Percentiles rank a stretch among this genome's conserved stretches.
Evolutionary conservation across 2,113 vertebrate genomes (phyloP).

Genomic region (Macrotus californicus): DNA sequence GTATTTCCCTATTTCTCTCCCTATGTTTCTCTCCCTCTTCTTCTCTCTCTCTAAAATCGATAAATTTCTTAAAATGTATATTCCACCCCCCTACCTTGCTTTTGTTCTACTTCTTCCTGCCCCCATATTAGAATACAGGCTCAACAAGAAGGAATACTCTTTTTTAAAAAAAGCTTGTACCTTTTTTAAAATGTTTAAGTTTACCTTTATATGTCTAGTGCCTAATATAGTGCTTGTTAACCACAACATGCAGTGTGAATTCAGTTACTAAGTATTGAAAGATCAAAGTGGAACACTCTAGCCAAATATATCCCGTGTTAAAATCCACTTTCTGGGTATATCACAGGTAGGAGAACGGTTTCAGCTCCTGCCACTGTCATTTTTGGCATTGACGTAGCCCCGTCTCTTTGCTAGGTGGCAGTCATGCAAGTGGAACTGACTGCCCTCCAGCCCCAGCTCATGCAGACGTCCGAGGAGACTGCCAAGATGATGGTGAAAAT

Average conservation of each 20-base stretch:
- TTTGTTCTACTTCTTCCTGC: background rate
- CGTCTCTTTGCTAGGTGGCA: slow-evolving; percentile 80
- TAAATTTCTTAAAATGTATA: background rate
- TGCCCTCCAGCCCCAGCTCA: slow-evolving; percentile 90
- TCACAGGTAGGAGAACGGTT: background rate
- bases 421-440: slow-evolving; percentile 92
- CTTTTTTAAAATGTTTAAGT: background rate
- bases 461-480: slow-evolving; percentile 88
- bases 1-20: background rate
- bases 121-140: background rate
- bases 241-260: background rate
- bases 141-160: background rate
- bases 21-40: background rate
- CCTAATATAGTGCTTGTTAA: background rate
- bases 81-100: background rate
- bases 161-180: background rate
- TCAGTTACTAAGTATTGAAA: background rate
- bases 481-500: slow-evolving; percentile 92
- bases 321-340: background rate
- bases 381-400: rapidly evolving
- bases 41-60: background rate
- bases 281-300: background rate
- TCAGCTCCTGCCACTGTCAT: background rate
- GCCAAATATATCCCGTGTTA: background rate
- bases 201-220: background rate